Evolutionary conservation across 1,140 invertebrate species (phyloP), one percentile per base, ranked within the genome.

Genomic region (Drosophila pseudoananassae): DNA sequence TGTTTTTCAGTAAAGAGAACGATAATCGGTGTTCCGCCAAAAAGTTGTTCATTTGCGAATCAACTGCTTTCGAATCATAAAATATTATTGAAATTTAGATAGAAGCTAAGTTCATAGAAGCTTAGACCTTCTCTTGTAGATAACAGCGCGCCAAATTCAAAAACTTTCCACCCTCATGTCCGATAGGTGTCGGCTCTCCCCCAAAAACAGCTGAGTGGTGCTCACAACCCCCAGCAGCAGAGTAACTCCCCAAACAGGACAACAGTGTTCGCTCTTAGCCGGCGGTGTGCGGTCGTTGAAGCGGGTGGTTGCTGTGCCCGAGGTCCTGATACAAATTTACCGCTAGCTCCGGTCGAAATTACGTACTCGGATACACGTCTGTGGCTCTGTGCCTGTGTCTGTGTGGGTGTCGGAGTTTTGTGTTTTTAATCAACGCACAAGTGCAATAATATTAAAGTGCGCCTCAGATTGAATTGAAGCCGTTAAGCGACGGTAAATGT

Each of bases 371-470:
- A 55, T 7, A 20, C 20, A 33, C 54, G 51, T 38, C 46, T 52
- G 27, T 33, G 29, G 20, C 20, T 4, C 36, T 15, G 20, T 25
- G 17, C 23, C 15, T 29, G 29, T 15, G 25, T 3, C 20, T 17
- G 33, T 50, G 40, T 36, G 8, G 15, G n/a, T 31, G 43, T 20
- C 38, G 38, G 49, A 49, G 29, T 54, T 27, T 25, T 66, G 70
- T 51, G 46, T 45, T 55, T 58, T 73, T 65, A 65, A 64, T 78
- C 53, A 56, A 66, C 66, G 54, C 57, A 47, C 55, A 53, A 68
- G 71, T 83, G 78, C 69, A 61, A 78, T 54, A 74, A 70, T 56
- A 55, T 82, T 77, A 69, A 83, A 83, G 79, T 83, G 79, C 27
- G 69, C 43, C 36, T 56, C 25, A 59, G 49, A 64, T 64, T 69